Evolutionary conservation across 2,888 invertebrate genomes (phyloP), one percentile per base, ranked within the genome.

Genomic region (Drosophila histrio): DNA sequence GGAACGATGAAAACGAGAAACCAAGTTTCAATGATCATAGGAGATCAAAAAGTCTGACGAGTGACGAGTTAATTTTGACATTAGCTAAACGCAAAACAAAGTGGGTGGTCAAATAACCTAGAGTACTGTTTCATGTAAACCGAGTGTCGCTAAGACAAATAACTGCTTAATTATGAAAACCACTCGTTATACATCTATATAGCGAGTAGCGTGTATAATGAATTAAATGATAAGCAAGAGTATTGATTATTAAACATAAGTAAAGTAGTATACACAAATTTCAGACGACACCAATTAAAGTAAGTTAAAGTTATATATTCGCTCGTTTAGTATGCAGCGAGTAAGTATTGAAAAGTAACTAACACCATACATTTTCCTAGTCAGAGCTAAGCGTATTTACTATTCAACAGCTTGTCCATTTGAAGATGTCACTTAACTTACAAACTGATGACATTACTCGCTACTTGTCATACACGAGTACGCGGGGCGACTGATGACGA

Each of bases 381-480:
- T 3, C 15, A 8, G 13, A 30, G 15, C 7, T 39, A 3, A 39
- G 28, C 26, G 30, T 17, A 30, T 53, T 53, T 28, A 17, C 38
- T 17, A 53, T 60, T 28, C 44, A 30, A 9, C 8, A 56, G 47
- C 26, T 56, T 56, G 38, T 46, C 39, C 19, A 13, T n/a, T 19
- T 28, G 15, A n/a, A 13, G 34, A 26, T 41, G 47, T 17, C 39
- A 38, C 39, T 41, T 47, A 26, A 19, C 39, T 46, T 56, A 13
- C 9, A 39, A 32, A n/a, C 39, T 41, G 56, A 57, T 47, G 39
- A 34, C 38, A 62, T 62, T 62, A 62, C 36, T 62, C 62, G 62
- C 57, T 43, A 43, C 62, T 62, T 62, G 57, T 58, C 47, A 62
- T 49, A 50, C 19, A 50, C 62, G 49, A 43, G 22, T 62, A 56